Evolutionary conservation across 1,140 invertebrate genomes (phyloP).

Genomic region (Brevipalpus yothersi): DNA sequence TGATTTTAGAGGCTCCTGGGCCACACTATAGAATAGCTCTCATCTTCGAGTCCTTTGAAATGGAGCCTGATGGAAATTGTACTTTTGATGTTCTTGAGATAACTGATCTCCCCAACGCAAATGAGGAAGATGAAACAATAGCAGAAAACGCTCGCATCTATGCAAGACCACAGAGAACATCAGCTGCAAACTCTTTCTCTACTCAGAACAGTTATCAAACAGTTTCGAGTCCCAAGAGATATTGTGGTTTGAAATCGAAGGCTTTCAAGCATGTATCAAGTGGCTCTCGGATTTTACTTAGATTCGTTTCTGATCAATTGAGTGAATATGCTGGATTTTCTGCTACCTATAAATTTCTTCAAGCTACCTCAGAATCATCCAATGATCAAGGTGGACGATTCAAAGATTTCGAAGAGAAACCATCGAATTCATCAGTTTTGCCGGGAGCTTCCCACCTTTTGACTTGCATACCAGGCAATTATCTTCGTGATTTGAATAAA

Average conservation of each 20-base stretch:
- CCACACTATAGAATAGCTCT: slow-evolving; percentile 5
- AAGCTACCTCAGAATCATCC: neutral
- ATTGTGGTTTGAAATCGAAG: slow-evolving; percentile 8
- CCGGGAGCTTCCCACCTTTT: slow-evolving; percentile 8
- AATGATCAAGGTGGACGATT: neutral
- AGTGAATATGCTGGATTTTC: slow-evolving; percentile 12
- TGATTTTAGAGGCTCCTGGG: slow-evolving; percentile 14
- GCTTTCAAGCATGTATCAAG: slow-evolving; percentile 9
- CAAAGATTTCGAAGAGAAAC: neutral
- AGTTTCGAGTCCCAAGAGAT: too few species aligned
- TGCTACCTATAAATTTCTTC: slow-evolving; percentile 7
- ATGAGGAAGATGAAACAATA: neutral
- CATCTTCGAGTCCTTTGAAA: slow-evolving; percentile 8
- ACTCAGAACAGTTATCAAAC: neutral
- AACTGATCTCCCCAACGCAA: neutral
- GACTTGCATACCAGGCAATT: slow-evolving; percentile 1
- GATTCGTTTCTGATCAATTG: slow-evolving; percentile 10
- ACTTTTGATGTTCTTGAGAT: slow-evolving; percentile 11
- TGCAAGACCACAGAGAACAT: neutral
- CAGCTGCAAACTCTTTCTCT: neutral
- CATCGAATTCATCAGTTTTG: slow-evolving; percentile 1
- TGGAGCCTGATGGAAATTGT: slow-evolving; percentile 11
- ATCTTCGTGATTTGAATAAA: neutral
- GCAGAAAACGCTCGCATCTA: neutral
- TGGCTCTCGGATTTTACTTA: slow-evolving; percentile 5